A percentile compares a stretch with the other conserved stretches of the same genome.
Evolutionary conservation across 2,888 invertebrate genomes (phyloP).

Genomic region (Kryphioiulus occultus): DNA sequence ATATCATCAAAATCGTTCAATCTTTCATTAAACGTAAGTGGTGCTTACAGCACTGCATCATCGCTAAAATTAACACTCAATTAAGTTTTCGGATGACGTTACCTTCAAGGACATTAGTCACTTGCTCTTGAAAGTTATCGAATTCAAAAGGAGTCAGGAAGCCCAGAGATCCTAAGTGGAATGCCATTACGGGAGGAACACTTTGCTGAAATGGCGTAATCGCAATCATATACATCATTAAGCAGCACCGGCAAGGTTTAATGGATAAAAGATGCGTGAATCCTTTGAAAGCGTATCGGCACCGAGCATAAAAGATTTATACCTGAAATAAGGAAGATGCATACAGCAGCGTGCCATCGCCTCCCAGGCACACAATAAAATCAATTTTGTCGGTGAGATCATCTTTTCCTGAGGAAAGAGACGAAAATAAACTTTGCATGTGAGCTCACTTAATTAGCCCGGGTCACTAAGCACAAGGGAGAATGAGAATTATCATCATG

Average conservation of each 20-base stretch:
- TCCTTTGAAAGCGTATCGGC: background rate
- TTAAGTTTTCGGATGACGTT: constrained; percentile 56
- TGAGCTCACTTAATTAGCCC: background rate
- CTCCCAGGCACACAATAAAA: constrained; percentile 95
- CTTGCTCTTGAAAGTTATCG: constrained; percentile 92
- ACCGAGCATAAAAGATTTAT: constrained; percentile 47
- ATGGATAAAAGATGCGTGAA: background rate
- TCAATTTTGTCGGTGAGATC: constrained; percentile 96
- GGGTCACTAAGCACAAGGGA: background rate
- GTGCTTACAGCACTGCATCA: background rate
- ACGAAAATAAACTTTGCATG: background rate
- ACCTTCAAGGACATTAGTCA: constrained; percentile 93
- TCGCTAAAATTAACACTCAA: constrained; percentile 15
- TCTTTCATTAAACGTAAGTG: too few species aligned
- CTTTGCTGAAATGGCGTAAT: constrained; percentile 73
- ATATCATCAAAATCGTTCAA: too few species aligned
- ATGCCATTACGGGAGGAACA: constrained; percentile 97
- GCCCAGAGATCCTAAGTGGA: constrained; percentile 94
- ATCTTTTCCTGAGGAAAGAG: constrained; percentile 71
- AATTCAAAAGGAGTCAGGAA: constrained; percentile 96
- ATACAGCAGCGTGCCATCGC: constrained; percentile 95
- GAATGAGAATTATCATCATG: background rate
- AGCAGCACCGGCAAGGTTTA: background rate
- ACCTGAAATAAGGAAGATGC: constrained; percentile 90
- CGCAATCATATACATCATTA: constrained; percentile 45